phyloP scores from a whole-genome alignment of 2,888 invertebrate species.

The Drosophila gaucha region DNA sequence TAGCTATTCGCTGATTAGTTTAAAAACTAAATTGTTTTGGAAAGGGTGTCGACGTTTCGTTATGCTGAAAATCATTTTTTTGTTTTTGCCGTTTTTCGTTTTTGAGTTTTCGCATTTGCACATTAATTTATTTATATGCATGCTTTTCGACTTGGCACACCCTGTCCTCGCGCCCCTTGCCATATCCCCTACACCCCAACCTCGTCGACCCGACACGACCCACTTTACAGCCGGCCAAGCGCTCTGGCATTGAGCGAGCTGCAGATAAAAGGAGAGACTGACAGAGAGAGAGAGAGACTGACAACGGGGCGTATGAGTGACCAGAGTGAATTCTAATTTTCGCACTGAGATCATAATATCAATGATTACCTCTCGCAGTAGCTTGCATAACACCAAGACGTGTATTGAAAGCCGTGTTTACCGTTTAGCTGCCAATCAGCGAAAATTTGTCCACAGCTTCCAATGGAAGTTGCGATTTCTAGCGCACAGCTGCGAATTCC shows the following conservation, averaged over 20 bases:
- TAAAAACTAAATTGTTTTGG: too few relatives aligned
- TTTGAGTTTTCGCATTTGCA: slow-evolving; percentile 72
- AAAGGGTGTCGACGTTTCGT: slow-evolving; percentile 29
- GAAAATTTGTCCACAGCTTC: slow-evolving; percentile 41
- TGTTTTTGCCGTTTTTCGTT: slow-evolving; percentile 36
- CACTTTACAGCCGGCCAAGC: slow-evolving; percentile 58
- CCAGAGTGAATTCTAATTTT: slow-evolving; percentile 51
- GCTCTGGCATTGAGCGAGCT: slow-evolving; percentile 64
- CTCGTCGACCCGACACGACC: slow-evolving; percentile 65
- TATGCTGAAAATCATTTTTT: not conserved
- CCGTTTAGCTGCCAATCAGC: slow-evolving; percentile 63
- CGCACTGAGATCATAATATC: slow-evolving; percentile 78
- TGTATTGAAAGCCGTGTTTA: slow-evolving; percentile 52
- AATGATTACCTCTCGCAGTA: slow-evolving; percentile 30
- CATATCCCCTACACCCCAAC: not conserved
- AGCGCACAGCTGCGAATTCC: slow-evolving; percentile 51
- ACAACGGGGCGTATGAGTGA: slow-evolving; percentile 31
- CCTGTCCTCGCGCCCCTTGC: slow-evolving; percentile 36
- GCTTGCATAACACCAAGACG: slow-evolving; percentile 54
- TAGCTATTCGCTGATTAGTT: not conserved
- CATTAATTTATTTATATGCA: slow-evolving; percentile 79
- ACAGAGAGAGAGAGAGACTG: not conserved
- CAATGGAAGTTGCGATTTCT: slow-evolving; percentile 47
- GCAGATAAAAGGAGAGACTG: not conserved
- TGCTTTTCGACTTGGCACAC: slow-evolving; percentile 73